phyloP scores from a whole-genome alignment of 2,888 invertebrate species.

The Bellardia bayeri region DNA sequence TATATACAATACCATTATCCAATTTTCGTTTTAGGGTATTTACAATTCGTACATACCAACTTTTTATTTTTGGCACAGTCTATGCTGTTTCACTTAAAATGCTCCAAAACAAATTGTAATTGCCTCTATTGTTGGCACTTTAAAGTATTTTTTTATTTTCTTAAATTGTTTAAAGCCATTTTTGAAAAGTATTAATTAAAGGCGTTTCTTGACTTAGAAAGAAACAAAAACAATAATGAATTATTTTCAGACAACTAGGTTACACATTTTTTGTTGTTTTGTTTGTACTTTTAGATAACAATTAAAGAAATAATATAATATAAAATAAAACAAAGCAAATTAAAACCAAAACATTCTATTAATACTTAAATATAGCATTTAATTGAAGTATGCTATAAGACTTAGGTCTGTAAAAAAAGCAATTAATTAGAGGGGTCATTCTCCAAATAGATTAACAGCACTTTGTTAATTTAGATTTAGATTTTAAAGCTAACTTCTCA shows the following conservation, averaged over 20 bases:
- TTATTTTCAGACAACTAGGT: slow-evolving; percentile 26
- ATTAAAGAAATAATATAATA: slow-evolving; percentile 12
- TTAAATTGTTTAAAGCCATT: background rate
- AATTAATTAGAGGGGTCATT: background rate
- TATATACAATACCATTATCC: background rate
- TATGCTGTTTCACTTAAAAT: background rate
- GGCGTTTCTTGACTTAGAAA: slow-evolving; percentile 53
- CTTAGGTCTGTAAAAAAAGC: background rate
- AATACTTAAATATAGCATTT: too few relatives aligned
- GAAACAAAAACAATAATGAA: slow-evolving; percentile 11
- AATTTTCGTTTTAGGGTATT: background rate
- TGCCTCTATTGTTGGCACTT: background rate
- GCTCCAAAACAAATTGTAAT: background rate
- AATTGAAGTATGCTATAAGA: background rate
- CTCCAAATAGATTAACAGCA: too few relatives aligned
- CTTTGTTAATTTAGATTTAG: too few relatives aligned
- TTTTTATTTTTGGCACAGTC: background rate
- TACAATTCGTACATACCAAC: background rate
- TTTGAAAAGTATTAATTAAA: slow-evolving; percentile 62
- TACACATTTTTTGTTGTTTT: slow-evolving; percentile 14
- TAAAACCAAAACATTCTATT: background rate
- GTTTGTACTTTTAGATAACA: slow-evolving; percentile 10
- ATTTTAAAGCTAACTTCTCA: too few relatives aligned
- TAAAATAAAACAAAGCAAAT: background rate
- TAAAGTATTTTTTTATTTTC: background rate